Evolutionary conservation across 1,140 invertebrate species (phyloP).

Genomic region (Drosophila kohkoa): DNA sequence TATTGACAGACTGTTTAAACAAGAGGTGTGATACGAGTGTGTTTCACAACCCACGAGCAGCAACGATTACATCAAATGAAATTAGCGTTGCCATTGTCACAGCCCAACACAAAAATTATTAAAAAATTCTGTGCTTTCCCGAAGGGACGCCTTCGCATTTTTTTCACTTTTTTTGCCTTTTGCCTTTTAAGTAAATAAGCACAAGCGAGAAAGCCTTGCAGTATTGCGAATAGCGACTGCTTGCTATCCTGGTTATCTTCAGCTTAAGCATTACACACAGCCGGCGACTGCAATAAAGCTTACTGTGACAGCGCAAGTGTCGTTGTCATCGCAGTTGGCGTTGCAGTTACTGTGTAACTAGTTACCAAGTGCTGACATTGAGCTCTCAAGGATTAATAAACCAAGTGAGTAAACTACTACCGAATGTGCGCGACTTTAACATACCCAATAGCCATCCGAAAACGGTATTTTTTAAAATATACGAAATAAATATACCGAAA

Average conservation of each 20-base stretch:
- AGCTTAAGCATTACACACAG: slow-evolving; percentile 23
- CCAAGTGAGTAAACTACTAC: too few relatives aligned
- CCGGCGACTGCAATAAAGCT: slow-evolving; percentile 25
- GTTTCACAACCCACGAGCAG: too few relatives aligned
- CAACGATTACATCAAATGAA: slow-evolving; percentile 44
- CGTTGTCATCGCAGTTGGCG: neutral
- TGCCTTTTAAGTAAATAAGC: slow-evolving; percentile 15
- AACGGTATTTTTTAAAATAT: too few relatives aligned
- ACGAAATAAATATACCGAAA: too few relatives aligned
- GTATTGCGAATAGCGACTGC: neutral
- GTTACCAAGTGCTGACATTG: neutral
- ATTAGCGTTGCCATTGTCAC: slow-evolving; percentile 46
- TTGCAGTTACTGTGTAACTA: slow-evolving; percentile 1
- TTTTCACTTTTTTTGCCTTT: neutral
- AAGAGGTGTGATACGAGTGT: slow-evolving; percentile 27
- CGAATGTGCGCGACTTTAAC: too few relatives aligned
- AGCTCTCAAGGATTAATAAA: too few relatives aligned
- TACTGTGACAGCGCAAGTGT: slow-evolving; percentile 1
- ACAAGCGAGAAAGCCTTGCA: neutral
- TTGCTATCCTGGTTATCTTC: neutral
- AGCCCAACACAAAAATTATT: slow-evolving; percentile 35
- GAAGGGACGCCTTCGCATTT: neutral
- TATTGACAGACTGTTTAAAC: slow-evolving; percentile 43
- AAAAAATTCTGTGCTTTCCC: slow-evolving; percentile 3
- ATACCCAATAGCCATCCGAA: too few relatives aligned